Evolutionary conservation across 2,113 vertebrate genomes (phyloP), one percentile per base, ranked within the genome.

Genomic region (Misgurnus anguillicaudatus): DNA sequence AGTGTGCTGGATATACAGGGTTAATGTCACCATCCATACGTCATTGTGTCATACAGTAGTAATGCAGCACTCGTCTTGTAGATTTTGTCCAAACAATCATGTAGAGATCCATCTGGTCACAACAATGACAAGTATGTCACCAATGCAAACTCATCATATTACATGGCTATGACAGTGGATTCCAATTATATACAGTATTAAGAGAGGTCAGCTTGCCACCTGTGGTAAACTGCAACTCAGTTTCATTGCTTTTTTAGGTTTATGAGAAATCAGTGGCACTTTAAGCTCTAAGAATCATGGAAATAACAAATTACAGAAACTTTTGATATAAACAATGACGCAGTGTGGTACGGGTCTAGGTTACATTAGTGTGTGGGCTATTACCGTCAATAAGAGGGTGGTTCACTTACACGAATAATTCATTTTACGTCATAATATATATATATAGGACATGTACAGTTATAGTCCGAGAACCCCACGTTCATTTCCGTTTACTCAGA

Each of bases 1-100:
- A 95, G 93, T 95, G 94, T 93, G 93, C 87, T 89, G 96, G 96
- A 95, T 92, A 95, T 95, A 98, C 97, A 99, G 97, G 97, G 97
- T 98, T 94, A 95, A 94, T 93, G 93, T 95, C 94, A 94, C 94
- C 92, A 92, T 92, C 91, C 87, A 94, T 92, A 91, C 90, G 91
- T 95, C 94, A 93, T 94, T 94, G 85, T 79, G 51, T 78, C 75
- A 78, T 41, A 76, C 7, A 9, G 10, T 7, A 10, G 66, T 83
- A 66, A 80, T 81, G 92, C 95, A 95, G 94, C 94, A 95, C 94
- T 94, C 90, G 90, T 92, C 93, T 93, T 92, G 91, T 92, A 90
- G 91, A 90, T 91, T 74, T 55, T 71, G 73, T 92, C 89, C 89
- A 88, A 53, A 48, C 78, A 93, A 90, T 91, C 94, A 68, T 69